Evolutionary conservation across 2,888 invertebrate genomes (phyloP), one percentile per base, ranked within the genome.

Genomic region (Clanis bilineata): DNA sequence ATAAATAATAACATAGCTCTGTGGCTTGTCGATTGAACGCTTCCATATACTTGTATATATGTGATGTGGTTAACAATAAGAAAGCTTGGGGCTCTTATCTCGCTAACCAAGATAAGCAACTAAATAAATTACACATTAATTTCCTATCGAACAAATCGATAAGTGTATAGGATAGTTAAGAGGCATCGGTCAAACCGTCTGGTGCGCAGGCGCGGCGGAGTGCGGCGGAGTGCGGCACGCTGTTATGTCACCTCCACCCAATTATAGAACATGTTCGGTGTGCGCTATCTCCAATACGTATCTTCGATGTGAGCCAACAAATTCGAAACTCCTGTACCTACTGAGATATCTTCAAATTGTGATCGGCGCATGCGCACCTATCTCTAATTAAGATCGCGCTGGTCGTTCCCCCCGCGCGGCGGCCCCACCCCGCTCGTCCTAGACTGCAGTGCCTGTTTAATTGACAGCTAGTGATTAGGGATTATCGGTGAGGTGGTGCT

Each of bases 361-460:
- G 73, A 76, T 73, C 77, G 69, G 68, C 57, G 56, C 45, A 55
- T 44, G 58, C 56, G 57, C 58, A 58, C 58, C 75, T 86, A 86
- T 86, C 86, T 86, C 77, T 86, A 85, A 86, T 85, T 82, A 86
- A 79, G 80, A 86, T 86, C 86, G 78, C 67, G 51, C 74, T 80
- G 82, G 80, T 81, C 80, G 60, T 56, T 59, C 58, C 60, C 66
- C 57, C 62, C 57, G 62, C 59, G 62, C 60, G 10, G 43, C 58
- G 44, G 63, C 45, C 60, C 57, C 23, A 43, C 44, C 25, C 43
- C 56, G 60, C 63, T 9, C 10, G 18, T 32, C 51, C 32, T 51
- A 32, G 51, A 28, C 28, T 18, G 59, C 65, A 21, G 28, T 32
- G 51, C 32, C 51, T 51, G 63, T 71, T 72, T 81, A 77, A 80